A percentile compares a stretch with the other conserved stretches of the same genome.
phyloP scores from a whole-genome alignment of 2,888 invertebrate genomes.

The Adelphocoris suturalis region DNA sequence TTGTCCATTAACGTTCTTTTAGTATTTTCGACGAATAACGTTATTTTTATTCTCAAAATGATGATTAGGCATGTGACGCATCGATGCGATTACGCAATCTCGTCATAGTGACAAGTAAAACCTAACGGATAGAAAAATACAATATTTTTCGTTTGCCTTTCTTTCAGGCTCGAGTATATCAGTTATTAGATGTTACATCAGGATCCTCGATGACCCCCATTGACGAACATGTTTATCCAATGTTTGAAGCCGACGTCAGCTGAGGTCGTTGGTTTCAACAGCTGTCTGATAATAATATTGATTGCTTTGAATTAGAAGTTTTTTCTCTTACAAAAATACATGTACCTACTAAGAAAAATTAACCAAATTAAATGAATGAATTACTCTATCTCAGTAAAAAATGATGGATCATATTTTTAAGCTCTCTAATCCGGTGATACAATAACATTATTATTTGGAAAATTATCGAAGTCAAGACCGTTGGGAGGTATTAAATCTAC shows the following conservation, averaged over 20 bases:
- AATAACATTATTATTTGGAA: no score
- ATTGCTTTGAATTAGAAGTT: neutral
- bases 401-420: neutral
- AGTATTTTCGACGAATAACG: no score
- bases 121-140: no score
- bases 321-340: neutral
- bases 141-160: no score
- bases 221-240: neutral
- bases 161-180: no score
- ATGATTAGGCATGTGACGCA: no score
- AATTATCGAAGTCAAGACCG: no score
- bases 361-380: neutral
- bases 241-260: neutral
- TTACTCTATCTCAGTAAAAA: neutral
- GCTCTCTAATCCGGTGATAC: neutral
- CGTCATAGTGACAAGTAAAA: no score
- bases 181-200: neutral
- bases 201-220: neutral
- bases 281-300: slow-evolving; percentile 11
- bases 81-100: no score
- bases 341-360: neutral
- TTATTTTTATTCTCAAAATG: no score
- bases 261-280: neutral
- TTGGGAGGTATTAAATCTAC: no score
- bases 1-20: no score